Evolutionary conservation across 2,888 invertebrate species (phyloP).

Genomic region (Ormyrus thymus): DNA sequence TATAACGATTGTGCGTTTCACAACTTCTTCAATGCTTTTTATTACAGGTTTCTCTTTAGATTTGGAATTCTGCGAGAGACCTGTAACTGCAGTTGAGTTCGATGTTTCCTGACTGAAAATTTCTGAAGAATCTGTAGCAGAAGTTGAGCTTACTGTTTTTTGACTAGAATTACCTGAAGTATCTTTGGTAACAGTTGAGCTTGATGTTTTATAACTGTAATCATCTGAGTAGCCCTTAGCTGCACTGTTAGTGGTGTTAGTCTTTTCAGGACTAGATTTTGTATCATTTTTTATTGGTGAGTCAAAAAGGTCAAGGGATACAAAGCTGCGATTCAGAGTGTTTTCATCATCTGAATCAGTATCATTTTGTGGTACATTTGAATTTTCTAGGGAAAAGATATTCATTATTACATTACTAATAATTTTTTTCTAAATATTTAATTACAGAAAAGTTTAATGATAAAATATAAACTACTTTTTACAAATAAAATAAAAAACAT

Average conservation of each 20-base stretch:
- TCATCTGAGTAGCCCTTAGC: not conserved
- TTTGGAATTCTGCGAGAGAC: not conserved
- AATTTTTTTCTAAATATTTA: no score
- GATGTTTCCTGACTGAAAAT: no score
- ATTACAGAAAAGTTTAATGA: no score
- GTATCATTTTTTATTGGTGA: conserved; percentile 4
- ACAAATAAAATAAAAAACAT: no score
- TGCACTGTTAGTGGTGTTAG: not conserved
- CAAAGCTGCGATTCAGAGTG: not conserved
- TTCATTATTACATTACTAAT: no score
- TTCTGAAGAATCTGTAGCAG: no score
- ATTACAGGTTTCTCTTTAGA: conserved; percentile 47
- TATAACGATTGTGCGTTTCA: conserved; percentile 49
- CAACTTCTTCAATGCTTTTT: conserved; percentile 53
- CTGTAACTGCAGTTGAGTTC: no score
- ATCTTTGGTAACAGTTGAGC: not conserved
- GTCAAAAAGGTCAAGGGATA: not conserved
- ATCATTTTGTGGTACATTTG: not conserved
- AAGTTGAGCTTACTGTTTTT: no score
- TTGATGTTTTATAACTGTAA: not conserved
- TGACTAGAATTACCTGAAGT: not conserved
- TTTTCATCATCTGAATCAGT: conserved; percentile 3
- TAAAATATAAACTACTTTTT: no score
- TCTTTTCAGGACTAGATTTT: not conserved
- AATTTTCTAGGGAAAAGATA: no score